A percentile compares a stretch with the other conserved stretches of the same genome.
Conservation (phyloP, 2,113 vertebrate genomes). For the Paracanthobrama guichenoti region DNA sequence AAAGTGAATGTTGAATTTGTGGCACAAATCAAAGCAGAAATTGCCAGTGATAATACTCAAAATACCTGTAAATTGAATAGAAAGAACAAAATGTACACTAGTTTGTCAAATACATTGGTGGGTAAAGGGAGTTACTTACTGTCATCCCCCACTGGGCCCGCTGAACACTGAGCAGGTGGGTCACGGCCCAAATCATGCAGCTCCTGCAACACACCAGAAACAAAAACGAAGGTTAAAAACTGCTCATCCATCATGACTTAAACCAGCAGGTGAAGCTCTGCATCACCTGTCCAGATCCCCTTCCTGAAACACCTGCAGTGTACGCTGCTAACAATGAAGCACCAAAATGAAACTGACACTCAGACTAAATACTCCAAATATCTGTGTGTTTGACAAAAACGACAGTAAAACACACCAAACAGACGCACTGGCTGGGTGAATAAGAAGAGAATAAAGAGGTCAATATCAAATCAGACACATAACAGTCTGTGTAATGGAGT, state of each 20-base stretch:
- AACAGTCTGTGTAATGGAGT: not conserved
- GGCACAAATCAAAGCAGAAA: not conserved
- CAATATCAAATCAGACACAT: slow-evolving; percentile 18
- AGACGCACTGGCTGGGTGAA: not conserved
- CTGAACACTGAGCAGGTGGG: slow-evolving; percentile 97
- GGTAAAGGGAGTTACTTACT: slow-evolving; percentile 70
- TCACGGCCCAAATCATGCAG: slow-evolving; percentile 98
- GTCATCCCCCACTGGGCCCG: slow-evolving; percentile 97
- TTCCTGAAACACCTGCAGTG: slow-evolving; percentile 27
- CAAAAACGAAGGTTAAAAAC: not conserved
- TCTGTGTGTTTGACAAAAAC: not conserved
- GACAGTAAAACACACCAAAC: not conserved
- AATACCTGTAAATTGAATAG: too few species aligned
- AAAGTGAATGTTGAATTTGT: not conserved
- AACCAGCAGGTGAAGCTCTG: not conserved
- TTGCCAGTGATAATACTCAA: not conserved
- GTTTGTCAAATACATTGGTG: not conserved
- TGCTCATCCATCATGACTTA: not conserved
- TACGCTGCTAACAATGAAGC: not conserved
- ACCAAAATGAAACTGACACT: slow-evolving; percentile 11
- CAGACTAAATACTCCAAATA: not conserved
- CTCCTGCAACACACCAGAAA: slow-evolving; percentile 75
- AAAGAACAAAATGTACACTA: not conserved
- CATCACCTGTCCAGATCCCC: not conserved
- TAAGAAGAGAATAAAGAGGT: not conserved